A percentile compares a stretch with the other conserved stretches of the same genome.
Evolutionary conservation across 2,888 invertebrate species (phyloP).

Genomic region (Tachystola acroxantha): DNA sequence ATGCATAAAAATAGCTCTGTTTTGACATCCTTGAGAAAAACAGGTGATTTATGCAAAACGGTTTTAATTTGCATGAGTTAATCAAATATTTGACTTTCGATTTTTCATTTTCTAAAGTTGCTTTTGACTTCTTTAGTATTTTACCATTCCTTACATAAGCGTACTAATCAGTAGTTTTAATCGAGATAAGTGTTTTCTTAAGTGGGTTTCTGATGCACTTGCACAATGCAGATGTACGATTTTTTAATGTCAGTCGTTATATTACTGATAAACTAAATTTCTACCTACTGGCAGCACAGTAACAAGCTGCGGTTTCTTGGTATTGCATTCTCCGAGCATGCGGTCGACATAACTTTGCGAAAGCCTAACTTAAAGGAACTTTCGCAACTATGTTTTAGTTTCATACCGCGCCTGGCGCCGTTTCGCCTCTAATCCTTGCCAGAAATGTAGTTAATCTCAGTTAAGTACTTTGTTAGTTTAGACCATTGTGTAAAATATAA

Average conservation of each 20-base stretch:
- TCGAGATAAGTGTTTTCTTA: too few species aligned
- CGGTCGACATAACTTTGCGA: conserved; percentile 40
- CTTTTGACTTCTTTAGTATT: too few species aligned
- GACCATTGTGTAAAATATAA: background rate
- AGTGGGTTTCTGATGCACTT: too few species aligned
- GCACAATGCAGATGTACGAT: too few species aligned
- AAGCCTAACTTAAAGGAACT: conserved; percentile 31
- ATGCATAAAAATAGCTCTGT: conserved; percentile 4
- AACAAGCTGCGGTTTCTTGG: conserved; percentile 39
- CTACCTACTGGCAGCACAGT: conserved; percentile 18
- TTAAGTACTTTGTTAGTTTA: background rate
- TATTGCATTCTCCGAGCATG: conserved; percentile 30
- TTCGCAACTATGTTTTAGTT: conserved; percentile 40
- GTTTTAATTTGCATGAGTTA: too few species aligned
- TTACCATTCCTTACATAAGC: too few species aligned
- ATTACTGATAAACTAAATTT: too few species aligned
- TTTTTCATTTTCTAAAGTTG: too few species aligned
- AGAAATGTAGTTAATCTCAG: conserved; percentile 14
- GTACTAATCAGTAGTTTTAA: too few species aligned
- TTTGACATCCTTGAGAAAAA: conserved; percentile 7
- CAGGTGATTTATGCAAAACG: background rate
- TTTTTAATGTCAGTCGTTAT: too few species aligned
- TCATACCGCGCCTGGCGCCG: conserved; percentile 19
- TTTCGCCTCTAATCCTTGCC: conserved; percentile 22
- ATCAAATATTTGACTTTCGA: too few species aligned